A percentile compares a stretch with the other conserved stretches of the same genome.
These are phyloP conservation scores for Archilochus colubris DNA, from an alignment of 2,113 vertebrate genomes.

Conservation along the genomic window DNA sequence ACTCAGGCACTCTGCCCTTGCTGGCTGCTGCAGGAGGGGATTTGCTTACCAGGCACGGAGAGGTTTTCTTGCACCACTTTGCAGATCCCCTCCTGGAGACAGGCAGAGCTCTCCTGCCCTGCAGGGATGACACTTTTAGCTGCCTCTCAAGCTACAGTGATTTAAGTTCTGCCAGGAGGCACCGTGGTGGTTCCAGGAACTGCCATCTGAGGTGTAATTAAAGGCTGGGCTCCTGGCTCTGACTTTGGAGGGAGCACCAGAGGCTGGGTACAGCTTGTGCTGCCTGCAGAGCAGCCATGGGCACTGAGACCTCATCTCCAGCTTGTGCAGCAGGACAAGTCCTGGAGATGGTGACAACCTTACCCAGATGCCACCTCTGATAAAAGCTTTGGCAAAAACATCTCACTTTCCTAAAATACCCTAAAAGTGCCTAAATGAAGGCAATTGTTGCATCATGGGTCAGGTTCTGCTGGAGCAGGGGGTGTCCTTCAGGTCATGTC, in stretches of 20 bases:
- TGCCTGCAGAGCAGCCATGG: not conserved
- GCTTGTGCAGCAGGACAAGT: not conserved
- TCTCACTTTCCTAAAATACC: rapidly evolving
- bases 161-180: conserved; percentile 35
- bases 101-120: not conserved
- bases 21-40: conserved; percentile 44
- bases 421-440: not conserved
- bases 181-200: conserved; percentile 28
- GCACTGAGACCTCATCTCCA: not conserved
- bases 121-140: not conserved
- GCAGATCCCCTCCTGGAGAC: not conserved
- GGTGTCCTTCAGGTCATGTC: rapidly evolving
- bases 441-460: not conserved
- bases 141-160: not conserved
- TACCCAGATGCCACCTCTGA: not conserved
- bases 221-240: not conserved
- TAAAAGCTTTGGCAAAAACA: not conserved
- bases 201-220: not conserved
- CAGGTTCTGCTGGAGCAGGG: not conserved
- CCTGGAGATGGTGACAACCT: not conserved
- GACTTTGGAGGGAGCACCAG: not conserved
- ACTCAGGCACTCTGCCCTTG: conserved; percentile 10
- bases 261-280: not conserved
- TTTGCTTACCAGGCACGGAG: not conserved
- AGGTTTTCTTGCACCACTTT: not conserved